A percentile compares a stretch with the other conserved stretches of the same genome.
Evolutionary conservation across 2,888 invertebrate species (phyloP).

Genomic region (Amphimallon solstitiale): DNA sequence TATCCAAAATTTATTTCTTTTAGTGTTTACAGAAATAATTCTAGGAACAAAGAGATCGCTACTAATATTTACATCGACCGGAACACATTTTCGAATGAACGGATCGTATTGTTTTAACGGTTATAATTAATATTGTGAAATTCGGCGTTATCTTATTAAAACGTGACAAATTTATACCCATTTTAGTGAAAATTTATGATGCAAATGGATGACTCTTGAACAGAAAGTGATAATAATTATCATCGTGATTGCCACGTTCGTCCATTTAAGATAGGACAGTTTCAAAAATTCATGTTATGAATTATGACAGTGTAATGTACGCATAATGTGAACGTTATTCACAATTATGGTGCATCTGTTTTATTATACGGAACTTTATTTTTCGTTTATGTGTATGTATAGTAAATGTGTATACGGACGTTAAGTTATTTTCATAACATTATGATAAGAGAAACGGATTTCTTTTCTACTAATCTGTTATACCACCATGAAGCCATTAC

Average conservation of each 20-base stretch:
- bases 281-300: constrained; percentile 1
- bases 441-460: too few relatives aligned
- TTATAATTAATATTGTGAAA: constrained; percentile 21
- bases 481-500: too few relatives aligned
- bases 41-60: background rate
- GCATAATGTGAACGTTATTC: constrained; percentile 2
- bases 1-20: background rate
- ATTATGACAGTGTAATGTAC: constrained; percentile 12
- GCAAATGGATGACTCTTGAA: constrained; percentile 3
- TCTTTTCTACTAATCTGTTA: too few relatives aligned
- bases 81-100: too few relatives aligned
- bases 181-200: constrained; percentile 26
- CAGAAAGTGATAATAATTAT: constrained; percentile 21
- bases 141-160: constrained; percentile 22
- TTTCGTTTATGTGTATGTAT: too few relatives aligned
- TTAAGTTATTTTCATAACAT: too few relatives aligned
- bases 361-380: too few relatives aligned
- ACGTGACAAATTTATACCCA: constrained; percentile 29
- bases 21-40: background rate
- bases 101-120: background rate
- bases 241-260: background rate
- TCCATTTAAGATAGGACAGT: background rate
- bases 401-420: too few relatives aligned
- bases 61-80: background rate
- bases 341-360: too few relatives aligned